Conservation (phyloP, 2,888 invertebrate species). For the Drosophila anomelani region DNA sequence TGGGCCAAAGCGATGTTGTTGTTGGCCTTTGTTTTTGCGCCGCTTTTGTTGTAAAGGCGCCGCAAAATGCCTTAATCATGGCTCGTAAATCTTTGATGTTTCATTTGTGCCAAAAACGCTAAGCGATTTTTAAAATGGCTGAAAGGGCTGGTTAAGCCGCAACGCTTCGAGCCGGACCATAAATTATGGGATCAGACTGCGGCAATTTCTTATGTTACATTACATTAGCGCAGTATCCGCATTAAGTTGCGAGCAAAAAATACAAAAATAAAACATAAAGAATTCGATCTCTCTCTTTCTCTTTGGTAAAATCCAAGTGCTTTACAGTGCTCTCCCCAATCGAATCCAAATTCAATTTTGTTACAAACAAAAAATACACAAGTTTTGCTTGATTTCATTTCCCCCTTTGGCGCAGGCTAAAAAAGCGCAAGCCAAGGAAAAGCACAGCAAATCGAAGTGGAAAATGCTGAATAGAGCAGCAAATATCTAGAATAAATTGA, state of each 20-base stretch:
- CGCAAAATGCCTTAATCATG: constrained; percentile 75
- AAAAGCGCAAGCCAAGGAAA: constrained; percentile 33
- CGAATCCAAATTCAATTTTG: constrained; percentile 45
- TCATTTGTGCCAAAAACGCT: constrained; percentile 78
- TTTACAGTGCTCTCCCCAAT: constrained; percentile 8
- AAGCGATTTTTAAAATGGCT: constrained; percentile 74
- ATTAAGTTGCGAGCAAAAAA: neutral
- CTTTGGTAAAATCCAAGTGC: constrained; percentile 4
- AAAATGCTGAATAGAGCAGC: constrained; percentile 54
- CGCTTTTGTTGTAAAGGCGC: constrained; percentile 40
- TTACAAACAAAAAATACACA: constrained; percentile 48
- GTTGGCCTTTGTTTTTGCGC: constrained; percentile 35
- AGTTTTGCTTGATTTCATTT: constrained; percentile 34
- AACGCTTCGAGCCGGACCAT: constrained; percentile 56
- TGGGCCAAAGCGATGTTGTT: constrained; percentile 38
- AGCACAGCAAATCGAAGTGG: constrained; percentile 32
- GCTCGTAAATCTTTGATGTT: constrained; percentile 81
- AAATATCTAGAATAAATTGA: constrained; percentile 70
- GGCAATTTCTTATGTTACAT: constrained; percentile 52
- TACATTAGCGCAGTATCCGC: constrained; percentile 25
- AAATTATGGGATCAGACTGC: constrained; percentile 66
- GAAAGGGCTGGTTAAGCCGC: constrained; percentile 34
- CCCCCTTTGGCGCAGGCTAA: constrained; percentile 24
- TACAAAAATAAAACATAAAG: neutral
- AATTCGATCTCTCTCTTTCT: constrained; percentile 3